Base-by-base conservation (phyloP, 2,888 invertebrate species). In the Drosophila tripunctata region DNA sequence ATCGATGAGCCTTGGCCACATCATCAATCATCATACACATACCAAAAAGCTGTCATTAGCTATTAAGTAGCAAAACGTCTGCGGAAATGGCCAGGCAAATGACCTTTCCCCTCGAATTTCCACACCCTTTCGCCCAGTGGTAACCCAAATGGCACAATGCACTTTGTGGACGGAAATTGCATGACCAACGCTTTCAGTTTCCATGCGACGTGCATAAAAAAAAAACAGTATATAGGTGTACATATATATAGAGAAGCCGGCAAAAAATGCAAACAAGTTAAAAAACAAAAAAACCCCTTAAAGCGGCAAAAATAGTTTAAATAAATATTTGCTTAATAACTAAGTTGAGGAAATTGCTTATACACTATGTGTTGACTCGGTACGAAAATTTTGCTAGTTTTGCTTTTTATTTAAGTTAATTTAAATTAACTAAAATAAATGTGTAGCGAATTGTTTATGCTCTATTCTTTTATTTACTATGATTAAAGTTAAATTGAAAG, bases 181-280 rank as follows among this genome's bases (percentile, higher is more conserved):
- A 78, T 76, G 76, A 68, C 66, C 61, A 67, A 66, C 58, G 75
- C 63, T 78, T 78, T 78, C 56, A 48, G 54, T 70, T 70, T 65
- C 48, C 43, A 44, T 44, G 44, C 58, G 43, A 24, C 30, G 19
- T 10, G 36, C 40, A 57, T 17, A 33, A 27, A 50, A 60, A 50
- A 48, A n/a, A n/a, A n/a, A n/a, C n/a, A n/a, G n/a, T n/a, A n/a
- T n/a, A n/a, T n/a, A n/a, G n/a, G n/a, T 15, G 36, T 31, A 36
- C 5, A 12, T 5, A 12, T 15, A 10, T 8, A 43, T n/a, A 51
- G 14, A 19, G 27, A 7, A 44, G 35, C 60, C 22, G 50, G 40
- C 40, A 44, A 55, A 64, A 58, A 62, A 62, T 51, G 30, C 55
- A 51, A 58, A 45, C 43, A 47, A 17, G 14, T 33, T 33, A 4